Conservation (phyloP, 1,140 invertebrate species). For the Penaeus chinensis region DNA sequence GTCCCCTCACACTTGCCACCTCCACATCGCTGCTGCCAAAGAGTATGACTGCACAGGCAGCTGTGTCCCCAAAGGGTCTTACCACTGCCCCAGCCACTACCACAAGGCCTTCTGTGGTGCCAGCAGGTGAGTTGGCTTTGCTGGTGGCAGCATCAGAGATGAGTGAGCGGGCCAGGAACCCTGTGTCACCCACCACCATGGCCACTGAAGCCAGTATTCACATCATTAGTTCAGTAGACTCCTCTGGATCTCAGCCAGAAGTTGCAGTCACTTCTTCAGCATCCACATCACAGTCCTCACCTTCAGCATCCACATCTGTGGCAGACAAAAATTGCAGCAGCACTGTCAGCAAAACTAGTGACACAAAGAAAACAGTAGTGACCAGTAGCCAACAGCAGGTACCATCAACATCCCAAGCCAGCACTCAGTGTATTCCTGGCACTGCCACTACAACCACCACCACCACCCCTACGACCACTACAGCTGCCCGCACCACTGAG, state of each 20-base stretch:
- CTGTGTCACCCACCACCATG: not conserved
- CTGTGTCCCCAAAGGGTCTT: not conserved
- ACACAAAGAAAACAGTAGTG: conserved; percentile 5
- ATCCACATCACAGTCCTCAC: too few species aligned
- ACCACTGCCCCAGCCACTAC: not conserved
- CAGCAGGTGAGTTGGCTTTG: conserved; percentile 42
- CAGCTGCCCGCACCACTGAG: not conserved
- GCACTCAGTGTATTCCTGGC: not conserved
- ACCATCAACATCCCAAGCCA: not conserved
- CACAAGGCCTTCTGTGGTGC: conserved; percentile 5
- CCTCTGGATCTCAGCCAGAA: too few species aligned
- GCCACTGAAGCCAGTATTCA: not conserved
- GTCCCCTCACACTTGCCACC: not conserved
- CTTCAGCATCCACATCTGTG: too few species aligned
- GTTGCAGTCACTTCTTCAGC: too few species aligned
- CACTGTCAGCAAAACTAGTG: not conserved
- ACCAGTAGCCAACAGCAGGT: conserved; percentile 11
- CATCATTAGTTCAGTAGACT: too few species aligned
- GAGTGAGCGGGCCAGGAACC: conserved; percentile 44
- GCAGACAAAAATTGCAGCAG: not conserved
- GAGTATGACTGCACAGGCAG: not conserved
- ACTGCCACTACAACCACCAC: not conserved
- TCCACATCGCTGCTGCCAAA: not conserved
- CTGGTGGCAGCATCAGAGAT: conserved; percentile 53
- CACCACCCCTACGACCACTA: not conserved